Base-by-base conservation (phyloP, 2,888 invertebrate genomes). In the Drosophila trichaetosa region DNA sequence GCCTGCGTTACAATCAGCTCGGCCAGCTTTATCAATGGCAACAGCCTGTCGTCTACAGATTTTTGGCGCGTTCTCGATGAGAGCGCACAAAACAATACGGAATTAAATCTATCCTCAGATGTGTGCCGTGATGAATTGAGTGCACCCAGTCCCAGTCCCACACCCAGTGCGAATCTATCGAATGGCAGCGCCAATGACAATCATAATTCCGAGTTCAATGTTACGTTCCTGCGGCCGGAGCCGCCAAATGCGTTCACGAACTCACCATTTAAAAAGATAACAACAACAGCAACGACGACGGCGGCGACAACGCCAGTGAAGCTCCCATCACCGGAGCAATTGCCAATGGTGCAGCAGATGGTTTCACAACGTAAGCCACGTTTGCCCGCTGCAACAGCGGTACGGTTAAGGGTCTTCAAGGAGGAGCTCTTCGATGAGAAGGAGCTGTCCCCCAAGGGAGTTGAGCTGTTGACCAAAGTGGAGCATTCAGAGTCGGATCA, bases 1-100 rank as follows among this genome's bases (percentile, higher is more conserved):
- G 93, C 93, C 33, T 93, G 93, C 68, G 93, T 93, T 31, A 92
- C 93, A 3, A 93, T 93, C 54, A 91, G 89, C 58, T 90, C 92
- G 1, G 83, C 91, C 1, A 92, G 91, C 38, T 87, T 92, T 27
- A 79, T 92, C 46, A 91, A 86, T 33, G 91, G 91, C 4, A 93
- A 91, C 66, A 92, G 93, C 42, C 78, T 93, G 0, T 92, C 93
- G 0, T 92, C 92, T 0, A 90, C 91, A 2, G 93, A 93, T 58
- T 93, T 93, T 78, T 93, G 93, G 93, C 89, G 92, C 31, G 93
- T 91, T 1, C 79, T 93, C 4, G 92, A 92, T 68, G 93, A 93
- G 63, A 92, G 90, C 57, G 92, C 92, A 5, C 92, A 92, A 48
- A 92, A 88, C 69, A 89, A 84, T 48, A 83, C 90, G 1, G 92